These are phyloP conservation scores for Ptilonorhynchus violaceus DNA, from an alignment of 2,113 vertebrate species.

Conservation along the genomic window DNA sequence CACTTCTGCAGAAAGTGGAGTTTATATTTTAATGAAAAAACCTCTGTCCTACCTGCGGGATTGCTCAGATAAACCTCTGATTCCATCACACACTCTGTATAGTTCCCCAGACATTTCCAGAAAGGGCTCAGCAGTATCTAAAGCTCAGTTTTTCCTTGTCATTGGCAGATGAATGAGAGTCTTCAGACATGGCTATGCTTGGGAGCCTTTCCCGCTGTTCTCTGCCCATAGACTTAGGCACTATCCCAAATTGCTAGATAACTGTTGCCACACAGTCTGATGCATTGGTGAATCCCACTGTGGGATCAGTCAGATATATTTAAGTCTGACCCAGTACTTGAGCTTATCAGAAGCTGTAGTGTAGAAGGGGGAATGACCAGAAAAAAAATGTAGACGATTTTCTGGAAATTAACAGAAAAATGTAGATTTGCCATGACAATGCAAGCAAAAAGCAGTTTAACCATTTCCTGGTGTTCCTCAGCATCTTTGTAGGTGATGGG, in stretches of 20 bases:
- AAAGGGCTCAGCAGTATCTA: neutral
- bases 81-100: neutral
- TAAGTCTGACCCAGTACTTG: neutral
- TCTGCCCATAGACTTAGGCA: neutral
- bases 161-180: neutral
- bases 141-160: neutral
- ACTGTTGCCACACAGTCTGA: neutral
- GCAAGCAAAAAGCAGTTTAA: neutral
- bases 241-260: neutral
- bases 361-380: neutral
- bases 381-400: neutral
- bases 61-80: neutral
- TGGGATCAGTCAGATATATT: neutral
- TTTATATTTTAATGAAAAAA: neutral
- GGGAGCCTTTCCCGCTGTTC: neutral
- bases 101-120: neutral
- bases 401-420: neutral
- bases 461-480: neutral
- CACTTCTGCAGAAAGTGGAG: neutral
- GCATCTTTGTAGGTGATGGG: neutral
- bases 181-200: neutral
- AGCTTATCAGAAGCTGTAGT: neutral
- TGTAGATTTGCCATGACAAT: neutral
- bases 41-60: neutral
- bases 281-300: neutral